These are phyloP conservation scores for Palaemon carinicauda DNA, from an alignment of 1,140 invertebrate species.

Conservation along the genomic window DNA sequence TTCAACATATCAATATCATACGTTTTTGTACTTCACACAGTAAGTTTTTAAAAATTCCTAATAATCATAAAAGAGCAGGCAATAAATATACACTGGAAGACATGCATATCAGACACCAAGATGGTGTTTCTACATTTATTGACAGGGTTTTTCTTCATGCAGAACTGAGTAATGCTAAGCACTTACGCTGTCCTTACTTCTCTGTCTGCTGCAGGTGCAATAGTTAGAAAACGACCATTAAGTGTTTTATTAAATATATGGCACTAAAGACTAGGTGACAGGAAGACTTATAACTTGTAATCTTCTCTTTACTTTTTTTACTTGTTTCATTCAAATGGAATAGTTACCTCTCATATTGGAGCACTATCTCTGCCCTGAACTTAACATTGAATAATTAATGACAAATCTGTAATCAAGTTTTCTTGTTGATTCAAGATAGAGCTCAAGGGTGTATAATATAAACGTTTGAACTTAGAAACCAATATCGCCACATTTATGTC, in stretches of 20 bases:
- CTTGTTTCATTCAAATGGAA: too few species aligned
- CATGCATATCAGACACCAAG: constrained; percentile 41
- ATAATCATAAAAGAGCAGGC: not conserved
- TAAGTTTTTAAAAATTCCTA: not conserved
- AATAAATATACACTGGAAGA: too few species aligned
- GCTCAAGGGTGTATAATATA: too few species aligned
- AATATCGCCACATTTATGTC: too few species aligned
- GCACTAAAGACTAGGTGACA: constrained; percentile 9
- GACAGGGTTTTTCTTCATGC: not conserved
- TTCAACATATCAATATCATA: not conserved
- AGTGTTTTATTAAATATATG: constrained; percentile 24
- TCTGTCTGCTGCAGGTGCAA: constrained; percentile 47
- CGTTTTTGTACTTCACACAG: not conserved
- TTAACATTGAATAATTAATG: too few species aligned
- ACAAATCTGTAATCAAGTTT: too few species aligned
- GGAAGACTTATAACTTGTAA: not conserved
- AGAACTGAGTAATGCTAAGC: not conserved
- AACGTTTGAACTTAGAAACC: too few species aligned
- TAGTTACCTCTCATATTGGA: too few species aligned
- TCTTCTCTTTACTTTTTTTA: not conserved
- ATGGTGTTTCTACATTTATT: constrained; percentile 19
- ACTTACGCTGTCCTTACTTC: constrained; percentile 57
- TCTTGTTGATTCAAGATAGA: too few species aligned
- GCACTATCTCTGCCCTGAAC: too few species aligned
- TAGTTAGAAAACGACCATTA: constrained; percentile 42